Base-by-base conservation (phyloP, 2,113 vertebrate species). In the Nothobranchius furzeri region DNA sequence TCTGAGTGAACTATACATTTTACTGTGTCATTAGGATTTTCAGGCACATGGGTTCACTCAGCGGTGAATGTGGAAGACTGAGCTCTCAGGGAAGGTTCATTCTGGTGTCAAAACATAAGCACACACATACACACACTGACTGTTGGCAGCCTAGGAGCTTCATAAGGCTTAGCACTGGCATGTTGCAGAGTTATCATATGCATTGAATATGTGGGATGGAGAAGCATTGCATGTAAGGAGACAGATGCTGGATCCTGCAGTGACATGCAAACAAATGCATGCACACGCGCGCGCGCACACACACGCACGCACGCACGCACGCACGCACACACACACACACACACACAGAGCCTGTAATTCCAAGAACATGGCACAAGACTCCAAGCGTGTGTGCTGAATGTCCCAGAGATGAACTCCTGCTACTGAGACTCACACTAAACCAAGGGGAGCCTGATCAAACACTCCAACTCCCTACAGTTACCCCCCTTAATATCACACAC, bases 391-490 rank as follows among this genome's bases (percentile, higher is more conserved):
- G 58, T 60, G 68, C 75, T 11, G 61, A 70, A 48, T 88, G 88
- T 85, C 89, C 89, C 71, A 20, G 67, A 62, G 70, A 87, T 87
- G 88, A 91, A 89, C 88, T 82, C 81, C 65, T 83, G 81, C 72
- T 80, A 73, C 74, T 76, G 70, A 83, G 72, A 76, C 75, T 89
- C 84, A 83, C 87, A 78, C 71, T 46, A 49, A 81, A 69, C 79
- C 64, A 35, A 69, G 47, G 78, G 76, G 86, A 85, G 80, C 70
- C 78, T 88, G 82, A 87, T 89, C 86, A 87, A 90, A 88, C 85
- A 84, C 69, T 83, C 56, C 48, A 71, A 86, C 69, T 89, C 87
- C 85, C 87, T 11, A 64, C 84, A 72, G 81, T 65, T 75, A 64
- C 75, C 77, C 73, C 65, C 60, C 56, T 1, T 1, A 55, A 36